Percentiles rank a stretch among this genome's conserved stretches.
Evolutionary conservation across 2,113 vertebrate species (phyloP).

Genomic region (Martes martes): DNA sequence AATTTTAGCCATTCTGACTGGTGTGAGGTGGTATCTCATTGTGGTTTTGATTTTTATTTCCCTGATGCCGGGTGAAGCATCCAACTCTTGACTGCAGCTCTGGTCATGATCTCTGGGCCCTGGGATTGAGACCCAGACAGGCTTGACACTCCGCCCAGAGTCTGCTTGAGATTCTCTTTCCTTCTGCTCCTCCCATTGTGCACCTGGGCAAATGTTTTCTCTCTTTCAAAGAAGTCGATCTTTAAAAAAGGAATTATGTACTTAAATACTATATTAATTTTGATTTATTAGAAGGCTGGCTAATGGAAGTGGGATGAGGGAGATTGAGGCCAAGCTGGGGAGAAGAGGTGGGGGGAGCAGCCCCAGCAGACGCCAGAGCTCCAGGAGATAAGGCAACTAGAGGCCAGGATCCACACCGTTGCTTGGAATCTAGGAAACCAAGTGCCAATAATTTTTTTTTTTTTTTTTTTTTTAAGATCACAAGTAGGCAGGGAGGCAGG

Average conservation of each 20-base stretch:
- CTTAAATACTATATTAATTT: slow-evolving; percentile 2
- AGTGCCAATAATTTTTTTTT: background rate
- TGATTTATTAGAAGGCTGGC: background rate
- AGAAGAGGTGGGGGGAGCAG: background rate
- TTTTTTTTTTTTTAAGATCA: too few species aligned
- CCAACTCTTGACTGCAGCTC: background rate
- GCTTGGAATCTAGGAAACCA: background rate
- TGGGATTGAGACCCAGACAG: background rate
- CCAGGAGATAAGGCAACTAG: background rate
- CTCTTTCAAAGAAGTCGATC: background rate
- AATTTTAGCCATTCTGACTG: too few species aligned
- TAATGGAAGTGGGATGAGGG: background rate
- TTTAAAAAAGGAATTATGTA: background rate
- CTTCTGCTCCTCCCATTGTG: background rate
- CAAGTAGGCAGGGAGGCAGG: too few species aligned
- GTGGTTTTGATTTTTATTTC: too few species aligned
- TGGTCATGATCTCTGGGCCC: background rate
- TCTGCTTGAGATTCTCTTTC: background rate
- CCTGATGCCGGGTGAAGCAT: background rate
- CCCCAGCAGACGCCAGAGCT: too few species aligned
- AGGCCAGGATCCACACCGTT: background rate
- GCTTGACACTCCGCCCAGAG: background rate
- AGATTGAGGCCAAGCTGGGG: background rate
- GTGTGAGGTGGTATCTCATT: too few species aligned
- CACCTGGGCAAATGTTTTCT: background rate